Base-by-base conservation (phyloP, 2,797 vertebrate genomes). In the Pristis pectinata region DNA sequence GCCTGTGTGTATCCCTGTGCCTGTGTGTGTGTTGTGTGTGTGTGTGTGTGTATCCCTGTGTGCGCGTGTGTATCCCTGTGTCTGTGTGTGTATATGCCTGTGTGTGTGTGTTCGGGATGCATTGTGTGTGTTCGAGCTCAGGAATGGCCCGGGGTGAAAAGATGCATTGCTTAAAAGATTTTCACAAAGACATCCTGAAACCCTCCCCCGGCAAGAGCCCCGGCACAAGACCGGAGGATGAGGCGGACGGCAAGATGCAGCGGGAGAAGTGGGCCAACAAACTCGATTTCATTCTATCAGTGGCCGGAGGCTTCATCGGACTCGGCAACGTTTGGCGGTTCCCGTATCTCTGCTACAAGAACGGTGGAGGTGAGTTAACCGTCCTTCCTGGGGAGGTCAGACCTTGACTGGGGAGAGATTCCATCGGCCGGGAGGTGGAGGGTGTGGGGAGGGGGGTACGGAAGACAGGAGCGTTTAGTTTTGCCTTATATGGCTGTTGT, bases 281-380 rank as follows among this genome's bases (percentile, higher is more conserved):
- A 97, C 98, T 99, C 94, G 99, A 99, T 97, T 99, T 99, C 96
- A 97, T 99, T 97, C 98, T 99, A 94, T 99, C 99, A 0, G 99
- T 99, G 96, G 99, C 99, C 0, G 99, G 99, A 0, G 99, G 99
- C 95, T 99, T 99, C 27, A 99, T 99, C 1, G 99, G 99, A 95
- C 98, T 99, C 95, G 99, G 99, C 96, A 99, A 99, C 0, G 98
- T 99, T 85, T 99, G 99, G 99, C 98, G 99, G 11, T 99, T 99
- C 95, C 99, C 99, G 30, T 99, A 99, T 96, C 99, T 99, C 98
- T 99, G 99, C 98, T 99, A 99, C 96, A 99, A 99, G 95, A 99
- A 99, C 37, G 99, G 99, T 96, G 99, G 99, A 98, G 99, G 99
- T 99, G 95, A 96, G 98, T 79, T 1, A 44, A 27, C 8, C 61